A percentile compares a stretch with the other conserved stretches of the same genome.
These are phyloP conservation scores for Propithecus coquereli DNA, from an alignment of 2,113 vertebrate genomes.

Conservation along the genomic window DNA sequence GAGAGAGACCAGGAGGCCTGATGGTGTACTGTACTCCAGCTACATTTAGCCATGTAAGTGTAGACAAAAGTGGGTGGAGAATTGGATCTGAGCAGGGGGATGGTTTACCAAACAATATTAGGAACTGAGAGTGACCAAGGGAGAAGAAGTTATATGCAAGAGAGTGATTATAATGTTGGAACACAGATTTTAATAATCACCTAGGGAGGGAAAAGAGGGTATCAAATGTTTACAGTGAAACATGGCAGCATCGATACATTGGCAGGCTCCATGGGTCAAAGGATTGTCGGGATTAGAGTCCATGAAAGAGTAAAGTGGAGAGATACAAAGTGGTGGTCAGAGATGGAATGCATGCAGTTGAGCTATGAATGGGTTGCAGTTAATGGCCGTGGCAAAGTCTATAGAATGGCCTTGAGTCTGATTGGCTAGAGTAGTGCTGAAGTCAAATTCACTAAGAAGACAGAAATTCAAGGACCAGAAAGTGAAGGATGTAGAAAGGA, in stretches of 20 bases:
- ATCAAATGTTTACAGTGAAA: neutral
- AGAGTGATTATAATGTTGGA: neutral
- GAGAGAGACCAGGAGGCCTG: neutral
- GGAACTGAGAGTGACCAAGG: neutral
- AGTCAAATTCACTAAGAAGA: neutral
- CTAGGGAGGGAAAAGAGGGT: neutral
- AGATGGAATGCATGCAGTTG: neutral
- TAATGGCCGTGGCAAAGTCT: neutral
- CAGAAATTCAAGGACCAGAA: neutral
- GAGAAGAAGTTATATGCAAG: neutral
- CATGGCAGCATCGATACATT: neutral
- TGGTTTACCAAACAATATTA: neutral
- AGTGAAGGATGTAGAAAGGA: neutral
- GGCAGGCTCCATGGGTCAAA: neutral
- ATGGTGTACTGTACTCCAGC: neutral
- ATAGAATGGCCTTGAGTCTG: neutral
- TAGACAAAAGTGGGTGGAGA: neutral
- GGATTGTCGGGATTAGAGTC: neutral
- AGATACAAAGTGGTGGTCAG: neutral
- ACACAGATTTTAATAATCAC: neutral
- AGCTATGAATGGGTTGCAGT: neutral
- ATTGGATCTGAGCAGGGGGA: neutral
- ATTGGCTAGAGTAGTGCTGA: neutral
- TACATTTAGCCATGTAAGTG: neutral
- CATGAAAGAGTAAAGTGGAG: neutral